Evolutionary conservation across 2,888 invertebrate genomes (phyloP), one percentile per base, ranked within the genome.

Genomic region (Xylota sylvarum): DNA sequence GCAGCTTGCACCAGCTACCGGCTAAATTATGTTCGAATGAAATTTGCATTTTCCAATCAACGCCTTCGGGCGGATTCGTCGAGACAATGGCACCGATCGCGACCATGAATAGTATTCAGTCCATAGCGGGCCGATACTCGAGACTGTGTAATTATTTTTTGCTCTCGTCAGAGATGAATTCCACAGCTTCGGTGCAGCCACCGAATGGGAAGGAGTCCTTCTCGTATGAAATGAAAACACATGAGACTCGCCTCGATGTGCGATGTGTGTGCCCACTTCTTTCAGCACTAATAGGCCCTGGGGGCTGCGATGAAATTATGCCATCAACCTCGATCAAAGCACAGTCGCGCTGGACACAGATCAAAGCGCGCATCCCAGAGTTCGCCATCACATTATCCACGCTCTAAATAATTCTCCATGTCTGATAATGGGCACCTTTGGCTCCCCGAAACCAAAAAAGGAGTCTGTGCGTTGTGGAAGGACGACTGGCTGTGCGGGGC

Each of bases 301-400:
- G 88, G 90, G 91, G 90, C 90, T 88, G 76, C 89, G 90, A 90
- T 92, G 90, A 92, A 92, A 92, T 92, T 92, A 92, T 92, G 92
- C 92, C 92, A 92, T 92, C 92, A 92, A 92, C 91, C 91, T 91
- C 90, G 90, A 90, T 91, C 90, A 91, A 90, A 90, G 90, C 88
- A 88, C 80, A 90, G 48, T 80, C 74, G 82, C 86, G 72, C 72
- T 81, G 76, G 72, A 69, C 73, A 86, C 82, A 82, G 86, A 86
- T 86, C 82, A 86, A 86, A 86, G 86, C 86, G 86, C 77, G 37
- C 77, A 82, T 86, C 73, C 72, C 52, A 73, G 67, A 78, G 77
- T 82, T 86, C 77, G 86, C 82, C 86, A 82, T 86, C 86, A 78
- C 58, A 87, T 83, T 87, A 83, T 87, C 83, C 83, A 83, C 83